Evolutionary conservation across 2,888 invertebrate genomes (phyloP).

Genomic region (Chymomyza amoena): DNA sequence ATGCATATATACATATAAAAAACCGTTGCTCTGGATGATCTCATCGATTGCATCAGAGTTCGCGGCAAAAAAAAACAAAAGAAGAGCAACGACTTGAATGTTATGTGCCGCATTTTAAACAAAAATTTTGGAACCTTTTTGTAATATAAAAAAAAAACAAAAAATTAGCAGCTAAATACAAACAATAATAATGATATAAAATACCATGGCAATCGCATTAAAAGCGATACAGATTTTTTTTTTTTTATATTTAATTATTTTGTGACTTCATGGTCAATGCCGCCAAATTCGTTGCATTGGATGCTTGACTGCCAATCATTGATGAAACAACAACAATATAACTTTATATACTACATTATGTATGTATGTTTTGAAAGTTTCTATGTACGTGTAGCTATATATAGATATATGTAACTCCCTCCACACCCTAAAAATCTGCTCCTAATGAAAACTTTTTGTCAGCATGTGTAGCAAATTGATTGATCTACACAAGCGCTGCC

Average conservation of each 20-base stretch:
- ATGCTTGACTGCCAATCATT: conserved; percentile 37
- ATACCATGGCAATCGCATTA: not conserved
- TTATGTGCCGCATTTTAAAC: conserved; percentile 1
- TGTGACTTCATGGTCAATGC: conserved; percentile 48
- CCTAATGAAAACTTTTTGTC: not conserved
- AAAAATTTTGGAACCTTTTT: not conserved
- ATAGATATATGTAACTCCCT: conserved; percentile 20
- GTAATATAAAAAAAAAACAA: not conserved
- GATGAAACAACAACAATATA: conserved; percentile 11
- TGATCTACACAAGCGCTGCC: conserved; percentile 42
- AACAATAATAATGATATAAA: not conserved
- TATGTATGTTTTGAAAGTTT: too few relatives aligned
- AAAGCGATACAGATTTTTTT: not conserved
- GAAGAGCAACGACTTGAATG: conserved; percentile 7
- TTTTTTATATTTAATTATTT: not conserved
- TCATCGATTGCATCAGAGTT: conserved; percentile 75
- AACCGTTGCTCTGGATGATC: conserved; percentile 51
- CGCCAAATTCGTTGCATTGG: conserved; percentile 54
- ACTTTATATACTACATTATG: not conserved
- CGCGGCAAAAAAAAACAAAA: conserved; percentile 36
- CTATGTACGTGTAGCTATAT: too few relatives aligned
- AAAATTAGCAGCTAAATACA: not conserved
- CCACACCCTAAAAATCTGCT: conserved; percentile 11
- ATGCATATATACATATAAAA: conserved; percentile 5
- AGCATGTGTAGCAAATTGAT: conserved; percentile 57